Conservation (phyloP, 1,140 invertebrate genomes). For the Zaprionus inermis region DNA sequence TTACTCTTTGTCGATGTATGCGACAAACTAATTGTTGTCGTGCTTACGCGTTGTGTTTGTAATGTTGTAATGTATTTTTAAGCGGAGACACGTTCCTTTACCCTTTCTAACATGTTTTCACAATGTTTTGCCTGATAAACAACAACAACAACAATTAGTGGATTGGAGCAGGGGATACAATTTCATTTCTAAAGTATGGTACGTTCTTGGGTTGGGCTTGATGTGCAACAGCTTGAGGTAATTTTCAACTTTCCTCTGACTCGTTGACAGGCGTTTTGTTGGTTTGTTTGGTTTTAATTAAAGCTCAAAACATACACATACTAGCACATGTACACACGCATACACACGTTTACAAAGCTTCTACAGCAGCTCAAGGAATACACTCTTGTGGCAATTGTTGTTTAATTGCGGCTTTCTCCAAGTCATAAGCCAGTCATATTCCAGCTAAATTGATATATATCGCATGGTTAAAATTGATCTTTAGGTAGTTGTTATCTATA, state of each 20-base stretch:
- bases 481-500: neutral
- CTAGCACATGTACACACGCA: slow-evolving; percentile 1
- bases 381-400: slow-evolving; percentile 9
- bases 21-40: slow-evolving; percentile 80
- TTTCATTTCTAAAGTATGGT: slow-evolving; percentile 17
- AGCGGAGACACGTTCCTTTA: slow-evolving; percentile 65
- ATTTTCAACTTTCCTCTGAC: slow-evolving; percentile 74
- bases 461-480: too few relatives aligned
- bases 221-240: slow-evolving; percentile 80
- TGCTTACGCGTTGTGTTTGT: slow-evolving; percentile 60
- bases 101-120: slow-evolving; percentile 70
- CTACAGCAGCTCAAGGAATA: slow-evolving; percentile 10
- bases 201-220: slow-evolving; percentile 12
- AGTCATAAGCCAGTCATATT: neutral
- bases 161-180: slow-evolving; percentile 19
- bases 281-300: slow-evolving; percentile 80
- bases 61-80: slow-evolving; percentile 83
- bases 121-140: slow-evolving; percentile 74
- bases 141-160: slow-evolving; percentile 48
- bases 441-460: neutral
- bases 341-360: neutral
- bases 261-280: slow-evolving; percentile 71
- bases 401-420: slow-evolving; percentile 30
- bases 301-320: slow-evolving; percentile 65
- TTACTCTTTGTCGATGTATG: slow-evolving; percentile 43